A percentile compares a stretch with the other conserved stretches of the same genome.
These are phyloP conservation scores for Nebria salina DNA, from an alignment of 2,888 invertebrate genomes.

Conservation along the genomic window DNA sequence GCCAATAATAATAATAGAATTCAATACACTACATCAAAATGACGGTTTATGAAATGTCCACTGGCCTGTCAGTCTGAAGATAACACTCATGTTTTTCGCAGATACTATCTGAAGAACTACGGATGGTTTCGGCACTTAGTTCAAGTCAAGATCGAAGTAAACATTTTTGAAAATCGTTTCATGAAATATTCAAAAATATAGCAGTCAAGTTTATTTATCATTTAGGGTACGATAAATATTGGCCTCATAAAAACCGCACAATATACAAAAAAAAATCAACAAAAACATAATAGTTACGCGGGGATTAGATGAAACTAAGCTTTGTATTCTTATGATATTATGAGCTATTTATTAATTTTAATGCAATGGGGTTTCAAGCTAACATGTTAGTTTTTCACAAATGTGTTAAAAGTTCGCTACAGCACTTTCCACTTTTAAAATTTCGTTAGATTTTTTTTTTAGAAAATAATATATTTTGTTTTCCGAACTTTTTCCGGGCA, in stretches of 20 bases:
- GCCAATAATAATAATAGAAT: slow-evolving; percentile 25
- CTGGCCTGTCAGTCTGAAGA: slow-evolving; percentile 38
- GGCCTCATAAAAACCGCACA: background rate
- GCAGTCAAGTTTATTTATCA: slow-evolving; percentile 32
- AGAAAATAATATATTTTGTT: background rate
- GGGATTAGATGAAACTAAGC: background rate
- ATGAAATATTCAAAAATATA: slow-evolving; percentile 44
- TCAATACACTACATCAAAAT: slow-evolving; percentile 19
- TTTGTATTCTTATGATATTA: background rate
- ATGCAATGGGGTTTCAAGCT: background rate
- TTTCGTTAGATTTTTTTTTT: background rate
- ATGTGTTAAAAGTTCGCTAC: background rate
- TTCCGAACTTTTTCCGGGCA: background rate
- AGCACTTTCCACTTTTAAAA: slow-evolving; percentile 1
- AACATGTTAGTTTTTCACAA: background rate
- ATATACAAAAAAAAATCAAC: background rate
- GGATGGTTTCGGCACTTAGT: slow-evolving; percentile 31
- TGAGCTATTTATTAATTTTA: background rate
- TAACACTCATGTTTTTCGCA: slow-evolving; percentile 32
- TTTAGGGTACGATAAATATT: slow-evolving; percentile 34
- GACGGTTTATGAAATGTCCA: slow-evolving; percentile 21
- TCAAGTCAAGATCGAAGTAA: slow-evolving; percentile 21
- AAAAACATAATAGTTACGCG: background rate
- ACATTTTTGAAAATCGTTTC: slow-evolving; percentile 23
- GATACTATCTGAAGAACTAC: slow-evolving; percentile 34